phyloP scores from a whole-genome alignment of 2,113 vertebrate genomes.

The Apteryx owenii region DNA sequence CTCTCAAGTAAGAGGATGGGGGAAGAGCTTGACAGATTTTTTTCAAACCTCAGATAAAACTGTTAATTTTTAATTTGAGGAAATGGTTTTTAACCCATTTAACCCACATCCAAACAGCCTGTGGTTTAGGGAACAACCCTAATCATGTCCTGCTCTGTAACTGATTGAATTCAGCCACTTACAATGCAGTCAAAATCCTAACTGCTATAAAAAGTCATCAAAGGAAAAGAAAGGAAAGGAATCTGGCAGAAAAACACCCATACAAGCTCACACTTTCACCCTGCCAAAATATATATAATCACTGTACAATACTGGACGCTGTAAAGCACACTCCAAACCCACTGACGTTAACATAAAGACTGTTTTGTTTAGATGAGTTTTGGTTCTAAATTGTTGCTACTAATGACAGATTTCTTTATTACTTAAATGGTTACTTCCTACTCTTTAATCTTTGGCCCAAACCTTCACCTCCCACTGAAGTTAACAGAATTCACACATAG shows the following conservation, averaged over 20 bases:
- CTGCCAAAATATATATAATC: not conserved
- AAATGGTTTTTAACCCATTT: not conserved
- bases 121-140: not conserved
- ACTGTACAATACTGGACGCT: not conserved
- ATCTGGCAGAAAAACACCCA: not conserved
- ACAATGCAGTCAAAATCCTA: slow-evolving; percentile 5
- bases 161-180: not conserved
- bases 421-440: not conserved
- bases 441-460: not conserved
- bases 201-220: not conserved
- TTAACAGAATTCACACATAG: not conserved
- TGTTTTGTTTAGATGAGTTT: not conserved
- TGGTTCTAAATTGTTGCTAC: not conserved
- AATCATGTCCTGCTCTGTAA: not conserved
- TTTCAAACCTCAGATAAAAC: not conserved
- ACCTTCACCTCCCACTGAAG: not conserved
- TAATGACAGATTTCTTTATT: not conserved
- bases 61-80: not conserved
- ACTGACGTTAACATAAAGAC: not conserved
- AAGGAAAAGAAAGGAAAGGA: slow-evolving; percentile 25
- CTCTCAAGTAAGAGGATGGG: not conserved
- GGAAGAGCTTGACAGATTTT: not conserved
- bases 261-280: not conserved
- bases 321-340: not conserved
- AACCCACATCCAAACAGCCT: not conserved